Evolutionary conservation across 2,888 invertebrate genomes (phyloP).

Genomic region (Rhingia rostrata): DNA sequence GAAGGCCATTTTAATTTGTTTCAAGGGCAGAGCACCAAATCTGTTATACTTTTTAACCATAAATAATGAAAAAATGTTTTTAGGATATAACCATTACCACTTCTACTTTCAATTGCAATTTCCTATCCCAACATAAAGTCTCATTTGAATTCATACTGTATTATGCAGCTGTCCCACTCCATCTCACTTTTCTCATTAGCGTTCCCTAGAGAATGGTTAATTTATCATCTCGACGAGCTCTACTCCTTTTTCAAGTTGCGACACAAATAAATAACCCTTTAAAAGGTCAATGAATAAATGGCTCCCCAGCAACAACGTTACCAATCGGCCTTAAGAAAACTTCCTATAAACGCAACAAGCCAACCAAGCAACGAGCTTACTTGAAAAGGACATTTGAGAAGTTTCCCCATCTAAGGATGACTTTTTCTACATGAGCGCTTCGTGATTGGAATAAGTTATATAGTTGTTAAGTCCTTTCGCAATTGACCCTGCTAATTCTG

Average conservation of each 20-base stretch:
- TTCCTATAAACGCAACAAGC: not conserved
- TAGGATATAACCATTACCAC: too few relatives aligned
- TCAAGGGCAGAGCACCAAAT: too few relatives aligned
- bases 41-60: too few relatives aligned
- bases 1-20: too few relatives aligned
- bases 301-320: not conserved
- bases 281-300: constrained; percentile 25
- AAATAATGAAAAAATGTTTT: too few relatives aligned
- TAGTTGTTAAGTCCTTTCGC: constrained; percentile 30
- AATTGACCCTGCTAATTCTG: constrained; percentile 40
- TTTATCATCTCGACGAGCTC: constrained; percentile 14
- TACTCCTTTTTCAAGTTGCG: not conserved
- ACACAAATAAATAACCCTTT: constrained; percentile 9
- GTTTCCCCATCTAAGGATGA: constrained; percentile 1
- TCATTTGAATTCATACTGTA: too few relatives aligned
- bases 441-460: constrained; percentile 64
- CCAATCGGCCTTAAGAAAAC: not conserved
- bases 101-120: too few relatives aligned
- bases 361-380: not conserved
- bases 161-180: too few relatives aligned
- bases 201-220: not conserved
- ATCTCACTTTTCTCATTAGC: too few relatives aligned
- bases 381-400: constrained; percentile 22
- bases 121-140: too few relatives aligned
- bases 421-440: constrained; percentile 34